A percentile compares a stretch with the other conserved stretches of the same genome.
Evolutionary conservation across 2,888 invertebrate species (phyloP).

Genomic region (Acanthopleura granulata): DNA sequence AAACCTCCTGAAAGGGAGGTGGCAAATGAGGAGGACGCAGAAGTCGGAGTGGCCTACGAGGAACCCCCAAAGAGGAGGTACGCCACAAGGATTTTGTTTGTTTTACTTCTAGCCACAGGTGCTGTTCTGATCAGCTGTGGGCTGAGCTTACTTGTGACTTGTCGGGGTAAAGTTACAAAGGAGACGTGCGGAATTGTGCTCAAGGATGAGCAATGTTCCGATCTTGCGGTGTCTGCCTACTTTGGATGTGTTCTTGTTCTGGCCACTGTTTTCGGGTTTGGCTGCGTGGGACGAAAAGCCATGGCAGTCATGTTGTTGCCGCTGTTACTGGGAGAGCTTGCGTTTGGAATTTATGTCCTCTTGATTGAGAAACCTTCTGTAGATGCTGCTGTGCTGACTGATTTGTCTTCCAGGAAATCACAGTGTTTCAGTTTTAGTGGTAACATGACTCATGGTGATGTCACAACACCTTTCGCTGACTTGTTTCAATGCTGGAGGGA

Average conservation of each 20-base stretch:
- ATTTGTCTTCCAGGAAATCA: not conserved
- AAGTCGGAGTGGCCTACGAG: not conserved
- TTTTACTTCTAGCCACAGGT: not conserved
- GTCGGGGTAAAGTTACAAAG: slow-evolving; percentile 5
- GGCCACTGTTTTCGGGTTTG: slow-evolving; percentile 24
- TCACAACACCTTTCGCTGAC: not conserved
- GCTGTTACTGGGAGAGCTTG: slow-evolving; percentile 22
- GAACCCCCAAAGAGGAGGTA: not conserved
- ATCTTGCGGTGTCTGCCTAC: slow-evolving; percentile 24
- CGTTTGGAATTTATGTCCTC: slow-evolving; percentile 18
- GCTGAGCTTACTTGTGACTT: slow-evolving; percentile 7
- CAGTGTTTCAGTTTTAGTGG: not conserved
- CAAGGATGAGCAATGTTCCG: slow-evolving; percentile 22
- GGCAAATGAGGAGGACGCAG: not conserved
- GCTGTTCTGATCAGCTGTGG: slow-evolving; percentile 5
- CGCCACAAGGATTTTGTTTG: not conserved
- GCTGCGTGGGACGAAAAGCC: slow-evolving; percentile 26
- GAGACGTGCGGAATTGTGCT: slow-evolving; percentile 18
- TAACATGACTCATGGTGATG: not conserved
- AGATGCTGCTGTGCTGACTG: not conserved
- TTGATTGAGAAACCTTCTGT: not conserved
- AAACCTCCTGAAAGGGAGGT: not conserved
- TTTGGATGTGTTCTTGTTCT: slow-evolving; percentile 22
- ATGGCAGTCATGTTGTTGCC: slow-evolving; percentile 23
- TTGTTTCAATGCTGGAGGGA: not conserved